Base-by-base conservation (phyloP, 1,140 invertebrate species). In the Rhizoglyphus robini region DNA sequence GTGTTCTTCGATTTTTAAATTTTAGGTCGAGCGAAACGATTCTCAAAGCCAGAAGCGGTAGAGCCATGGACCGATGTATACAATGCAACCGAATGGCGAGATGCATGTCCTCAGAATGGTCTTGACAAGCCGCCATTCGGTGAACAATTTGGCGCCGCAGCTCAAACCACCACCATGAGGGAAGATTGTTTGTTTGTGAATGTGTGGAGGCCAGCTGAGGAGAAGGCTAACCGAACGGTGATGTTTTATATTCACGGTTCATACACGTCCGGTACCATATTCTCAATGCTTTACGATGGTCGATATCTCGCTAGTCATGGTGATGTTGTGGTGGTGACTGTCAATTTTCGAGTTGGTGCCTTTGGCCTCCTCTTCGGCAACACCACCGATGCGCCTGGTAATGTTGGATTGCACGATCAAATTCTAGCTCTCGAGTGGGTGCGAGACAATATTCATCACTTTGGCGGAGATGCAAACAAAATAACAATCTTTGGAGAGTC, bases 171-270 rank as follows among this genome's bases (percentile, higher is more conserved):
- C 30, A 25, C 58, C 11, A 60, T 60, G 8, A 60, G 58, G 8
- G 76, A 77, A 68, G 77, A 77, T 63, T 77, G 76, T 61, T 69
- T 77, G 2, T 79, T 76, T 63, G 63, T 77, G 3, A 77, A 78
- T 65, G 58, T 77, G n/a, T 77, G 72, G 70, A 66, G 74, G 2
- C 75, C 75, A 36, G 41, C 38, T 11, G 29, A 18, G 3, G 1
- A 25, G 1, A 2, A n/a, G 25, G 15, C 25, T 68, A 3, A 66
- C 3, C 36, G 29, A n/a, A 67, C 72, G 8, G 68, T 73, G 1
- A 66, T 74, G 62, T 59, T 74, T 15, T 72, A 67, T 65, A 68
- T 73, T 38, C 66, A 71, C n/a, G 72, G 80, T 25, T 70, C 47
- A 41, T 60, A 41, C 36, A 60, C 11, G 5, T 5, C 5, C 11